Evolutionary conservation across 2,888 invertebrate species (phyloP), one percentile per base, ranked within the genome.

Genomic region (Apamea crenata): DNA sequence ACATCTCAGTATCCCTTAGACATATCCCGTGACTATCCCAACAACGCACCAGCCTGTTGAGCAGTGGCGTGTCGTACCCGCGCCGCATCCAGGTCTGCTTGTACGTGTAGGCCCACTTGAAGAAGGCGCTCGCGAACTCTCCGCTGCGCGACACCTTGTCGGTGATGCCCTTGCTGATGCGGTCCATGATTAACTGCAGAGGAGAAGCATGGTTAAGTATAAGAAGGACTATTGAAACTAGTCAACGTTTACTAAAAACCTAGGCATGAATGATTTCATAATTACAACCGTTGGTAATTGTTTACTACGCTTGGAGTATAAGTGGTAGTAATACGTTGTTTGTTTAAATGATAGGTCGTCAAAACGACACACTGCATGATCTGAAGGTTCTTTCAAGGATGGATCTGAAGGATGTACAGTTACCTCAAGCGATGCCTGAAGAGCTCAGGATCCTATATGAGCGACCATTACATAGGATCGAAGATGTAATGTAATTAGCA

Each of bases 111-210:
- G 99, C 99, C 97, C 99, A 99, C 94, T 98, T 98, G 97, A 99
- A 99, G 87, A 99, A 96, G 1, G 98, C 98, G 93, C 98, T 98
- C 79, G 98, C 98, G 82, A 99, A 97, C 68, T 97, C 97, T 18
- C 99, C 98, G 78, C 99, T 98, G 90, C 98, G 98, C 74, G 98
- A 97, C 75, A 99, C 99, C 94, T 99, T 99, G 92, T 99, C 99
- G 93, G 99, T 99, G 83, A 99, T 99, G 89, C 98, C 99, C 96
- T 99, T 99, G 93, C 99, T 99, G 93, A 99, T 99, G 91, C 99
- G 98, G 96, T 99, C 99, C 97, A 99, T 98, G 90, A 99, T 99
- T 75, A 99, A 97, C 99, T 99, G 93, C 93, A 53, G 36, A 29
- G 16, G 0, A 5, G 1, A 12, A 50, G 0, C 1, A 68, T 2